phyloP scores from a whole-genome alignment of 2,113 vertebrate species.

The Myocastor coypus region DNA sequence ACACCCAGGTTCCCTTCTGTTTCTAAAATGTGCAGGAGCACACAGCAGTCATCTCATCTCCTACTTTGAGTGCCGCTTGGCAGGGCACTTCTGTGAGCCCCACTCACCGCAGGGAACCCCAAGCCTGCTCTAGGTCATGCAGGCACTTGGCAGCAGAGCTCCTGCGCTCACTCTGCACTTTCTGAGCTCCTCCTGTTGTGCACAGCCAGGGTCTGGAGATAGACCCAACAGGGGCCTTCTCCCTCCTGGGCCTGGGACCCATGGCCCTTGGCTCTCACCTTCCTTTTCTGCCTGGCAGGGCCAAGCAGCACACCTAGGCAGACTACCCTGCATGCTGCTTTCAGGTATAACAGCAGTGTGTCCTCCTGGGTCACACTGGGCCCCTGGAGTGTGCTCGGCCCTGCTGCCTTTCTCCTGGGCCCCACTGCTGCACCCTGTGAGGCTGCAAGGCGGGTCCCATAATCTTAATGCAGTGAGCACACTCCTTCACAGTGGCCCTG shows the following conservation, averaged over 20 bases:
- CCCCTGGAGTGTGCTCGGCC: rapidly evolving
- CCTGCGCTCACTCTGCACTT: rapidly evolving
- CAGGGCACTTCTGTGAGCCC: background rate
- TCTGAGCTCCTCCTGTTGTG: background rate
- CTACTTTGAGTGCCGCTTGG: rapidly evolving
- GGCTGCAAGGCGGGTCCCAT: no score
- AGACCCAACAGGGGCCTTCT: background rate
- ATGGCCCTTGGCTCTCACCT: background rate
- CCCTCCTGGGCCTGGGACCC: background rate
- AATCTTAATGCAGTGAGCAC: background rate
- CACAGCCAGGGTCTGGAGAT: background rate
- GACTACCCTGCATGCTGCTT: rapidly evolving
- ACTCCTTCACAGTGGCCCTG: background rate
- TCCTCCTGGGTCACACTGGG: background rate
- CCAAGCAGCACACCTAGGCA: background rate
- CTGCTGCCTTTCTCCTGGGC: background rate
- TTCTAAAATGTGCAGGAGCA: background rate
- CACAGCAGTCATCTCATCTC: rapidly evolving
- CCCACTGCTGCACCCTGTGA: background rate
- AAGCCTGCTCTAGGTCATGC: background rate
- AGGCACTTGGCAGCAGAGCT: background rate
- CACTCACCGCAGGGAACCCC: background rate
- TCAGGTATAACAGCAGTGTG: rapidly evolving
- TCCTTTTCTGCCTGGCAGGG: background rate
- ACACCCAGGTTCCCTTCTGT: background rate